phyloP scores from a whole-genome alignment of 23 tunicate genomes.

The Halocynthia roretzi region DNA sequence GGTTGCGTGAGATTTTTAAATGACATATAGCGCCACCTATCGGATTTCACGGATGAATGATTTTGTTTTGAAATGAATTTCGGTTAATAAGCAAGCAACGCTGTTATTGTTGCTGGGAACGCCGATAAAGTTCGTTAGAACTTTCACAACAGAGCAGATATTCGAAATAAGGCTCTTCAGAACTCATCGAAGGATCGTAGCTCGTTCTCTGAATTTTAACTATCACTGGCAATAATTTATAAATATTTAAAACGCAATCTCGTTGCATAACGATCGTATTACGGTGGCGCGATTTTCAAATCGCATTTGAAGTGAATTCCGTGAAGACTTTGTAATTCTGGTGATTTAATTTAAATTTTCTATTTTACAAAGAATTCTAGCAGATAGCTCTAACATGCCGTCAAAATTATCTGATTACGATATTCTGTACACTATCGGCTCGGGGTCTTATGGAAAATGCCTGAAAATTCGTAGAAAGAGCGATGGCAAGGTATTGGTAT shows the following conservation, averaged over 20 bases:
- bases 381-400: conserved; percentile 63
- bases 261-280: too few species aligned
- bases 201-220: too few species aligned
- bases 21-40: too few species aligned
- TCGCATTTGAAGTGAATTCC: too few species aligned
- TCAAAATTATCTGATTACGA: conserved; percentile 86
- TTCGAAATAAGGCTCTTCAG: background rate
- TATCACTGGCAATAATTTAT: too few species aligned
- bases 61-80: conserved; percentile 15
- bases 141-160: background rate
- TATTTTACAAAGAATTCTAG: too few species aligned
- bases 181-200: too few species aligned
- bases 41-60: background rate
- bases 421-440: conserved; percentile 63
- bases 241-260: too few species aligned
- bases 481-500: conserved; percentile 73
- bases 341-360: too few species aligned
- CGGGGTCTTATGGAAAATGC: conserved; percentile 96
- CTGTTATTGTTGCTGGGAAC: background rate
- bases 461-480: conserved; percentile 69
- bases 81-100: background rate
- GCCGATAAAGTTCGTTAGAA: background rate
- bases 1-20: too few species aligned
- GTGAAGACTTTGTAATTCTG: too few species aligned
- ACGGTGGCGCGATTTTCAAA: too few species aligned